phyloP scores from a whole-genome alignment of 2,888 invertebrate genomes.

The Nomada fabriciana region DNA sequence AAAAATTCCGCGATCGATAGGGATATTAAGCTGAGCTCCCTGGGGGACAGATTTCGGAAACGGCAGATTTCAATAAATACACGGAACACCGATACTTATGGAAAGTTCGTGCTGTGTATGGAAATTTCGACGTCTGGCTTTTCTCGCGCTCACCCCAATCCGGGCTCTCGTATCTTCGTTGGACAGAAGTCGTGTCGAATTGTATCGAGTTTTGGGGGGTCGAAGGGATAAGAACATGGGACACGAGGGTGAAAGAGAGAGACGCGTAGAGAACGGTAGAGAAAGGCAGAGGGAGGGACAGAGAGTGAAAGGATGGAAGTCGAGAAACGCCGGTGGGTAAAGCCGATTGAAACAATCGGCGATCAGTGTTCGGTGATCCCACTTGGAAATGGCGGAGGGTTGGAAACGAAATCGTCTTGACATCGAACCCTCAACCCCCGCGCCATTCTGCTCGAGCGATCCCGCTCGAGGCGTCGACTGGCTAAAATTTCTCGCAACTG shows the following conservation, averaged over 20 bases:
- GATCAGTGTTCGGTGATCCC: constrained; percentile 74
- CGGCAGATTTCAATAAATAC: constrained; percentile 62
- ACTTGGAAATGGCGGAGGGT: constrained; percentile 60
- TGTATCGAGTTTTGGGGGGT: constrained; percentile 37
- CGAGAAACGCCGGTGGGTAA: constrained; percentile 58
- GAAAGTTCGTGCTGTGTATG: constrained; percentile 53
- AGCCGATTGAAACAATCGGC: constrained; percentile 75
- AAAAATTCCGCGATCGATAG: constrained; percentile 26
- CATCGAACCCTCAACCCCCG: constrained; percentile 43
- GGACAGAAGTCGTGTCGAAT: constrained; percentile 60
- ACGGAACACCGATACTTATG: constrained; percentile 41
- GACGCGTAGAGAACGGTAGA: neutral
- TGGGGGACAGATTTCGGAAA: constrained; percentile 7
- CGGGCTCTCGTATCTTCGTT: constrained; percentile 60
- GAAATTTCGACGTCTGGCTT: constrained; percentile 55
- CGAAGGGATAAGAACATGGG: constrained; percentile 8
- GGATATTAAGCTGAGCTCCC: neutral
- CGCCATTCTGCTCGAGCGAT: constrained; percentile 41
- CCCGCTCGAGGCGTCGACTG: constrained; percentile 52
- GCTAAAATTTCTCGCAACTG: constrained; percentile 57
- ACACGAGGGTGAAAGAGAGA: neutral
- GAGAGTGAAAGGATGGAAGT: constrained; percentile 22
- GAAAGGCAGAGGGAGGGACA: neutral
- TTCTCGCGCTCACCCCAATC: constrained; percentile 45
- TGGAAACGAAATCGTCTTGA: constrained; percentile 63